Evolutionary conservation across 2,797 vertebrate species (phyloP).

Genomic region (Todus mexicanus): DNA sequence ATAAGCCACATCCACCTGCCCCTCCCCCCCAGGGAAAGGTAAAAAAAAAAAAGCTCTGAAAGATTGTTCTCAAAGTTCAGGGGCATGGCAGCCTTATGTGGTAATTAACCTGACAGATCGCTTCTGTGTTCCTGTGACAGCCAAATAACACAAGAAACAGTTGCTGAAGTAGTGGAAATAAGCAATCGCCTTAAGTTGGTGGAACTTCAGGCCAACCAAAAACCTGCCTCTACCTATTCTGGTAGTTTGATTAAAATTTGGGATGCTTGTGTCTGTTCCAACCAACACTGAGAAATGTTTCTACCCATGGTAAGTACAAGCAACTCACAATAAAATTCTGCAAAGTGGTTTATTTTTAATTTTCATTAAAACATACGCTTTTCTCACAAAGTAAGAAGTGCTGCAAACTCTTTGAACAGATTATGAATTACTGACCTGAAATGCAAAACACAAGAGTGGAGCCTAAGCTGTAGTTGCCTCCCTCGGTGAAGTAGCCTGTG

Average conservation of each 20-base stretch:
- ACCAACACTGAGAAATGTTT: neutral
- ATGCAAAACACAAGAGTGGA: neutral
- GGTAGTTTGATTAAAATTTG: neutral
- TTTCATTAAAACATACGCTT: neutral
- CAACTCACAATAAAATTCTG: neutral
- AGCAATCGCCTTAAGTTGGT: too few relatives aligned
- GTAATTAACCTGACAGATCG: too few relatives aligned
- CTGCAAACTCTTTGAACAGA: neutral
- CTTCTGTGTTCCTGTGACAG: too few relatives aligned
- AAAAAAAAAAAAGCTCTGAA: too few relatives aligned
- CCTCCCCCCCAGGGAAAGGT: too few relatives aligned
- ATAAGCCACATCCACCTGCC: too few relatives aligned
- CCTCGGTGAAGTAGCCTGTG: neutral
- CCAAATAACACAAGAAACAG: too few relatives aligned
- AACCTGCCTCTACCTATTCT: neutral
- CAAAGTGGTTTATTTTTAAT: constrained; percentile 13
- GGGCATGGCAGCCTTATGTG: too few relatives aligned
- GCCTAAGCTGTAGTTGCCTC: neutral
- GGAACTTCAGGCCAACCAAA: too few relatives aligned
- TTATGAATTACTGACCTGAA: neutral
- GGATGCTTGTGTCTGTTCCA: neutral
- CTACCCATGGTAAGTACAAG: neutral
- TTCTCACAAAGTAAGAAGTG: neutral
- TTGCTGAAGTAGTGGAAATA: too few relatives aligned
- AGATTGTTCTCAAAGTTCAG: too few relatives aligned